Conservation (phyloP, 1,140 invertebrate species). For the Drosophila ercepeae region DNA sequence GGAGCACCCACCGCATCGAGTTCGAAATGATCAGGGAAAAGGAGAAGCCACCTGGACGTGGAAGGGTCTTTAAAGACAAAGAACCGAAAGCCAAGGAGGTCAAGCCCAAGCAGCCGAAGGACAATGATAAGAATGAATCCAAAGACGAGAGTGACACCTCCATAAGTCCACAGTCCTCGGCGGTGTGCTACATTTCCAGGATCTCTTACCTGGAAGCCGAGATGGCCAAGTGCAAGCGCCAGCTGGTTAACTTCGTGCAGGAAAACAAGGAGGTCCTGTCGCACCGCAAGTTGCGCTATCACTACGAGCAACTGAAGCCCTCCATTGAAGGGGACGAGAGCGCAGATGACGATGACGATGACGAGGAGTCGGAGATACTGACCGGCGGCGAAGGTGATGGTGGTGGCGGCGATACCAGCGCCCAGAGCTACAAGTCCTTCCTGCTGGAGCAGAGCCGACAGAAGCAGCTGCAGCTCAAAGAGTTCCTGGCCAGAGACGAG, state of each 20-base stretch:
- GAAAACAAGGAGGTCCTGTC: slow-evolving; percentile 52
- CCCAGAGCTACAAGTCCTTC: slow-evolving; percentile 17
- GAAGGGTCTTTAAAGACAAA: background rate
- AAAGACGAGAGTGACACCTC: background rate
- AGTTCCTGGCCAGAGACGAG: slow-evolving; percentile 61
- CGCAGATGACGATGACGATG: background rate
- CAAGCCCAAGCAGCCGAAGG: background rate
- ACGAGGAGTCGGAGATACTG: background rate
- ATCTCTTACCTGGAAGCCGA: slow-evolving; percentile 47
- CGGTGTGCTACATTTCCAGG: slow-evolving; percentile 42
- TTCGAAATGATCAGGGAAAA: background rate
- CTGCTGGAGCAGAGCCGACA: slow-evolving; percentile 35
- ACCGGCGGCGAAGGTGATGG: background rate
- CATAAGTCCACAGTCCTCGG: background rate
- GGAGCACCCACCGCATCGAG: background rate
- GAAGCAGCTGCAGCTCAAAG: slow-evolving; percentile 44
- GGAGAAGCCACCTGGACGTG: background rate
- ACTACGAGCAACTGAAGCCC: slow-evolving; percentile 35
- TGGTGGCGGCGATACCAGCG: background rate
- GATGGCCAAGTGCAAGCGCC: slow-evolving; percentile 65
- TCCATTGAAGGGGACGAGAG: background rate
- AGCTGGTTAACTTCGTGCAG: slow-evolving; percentile 48
- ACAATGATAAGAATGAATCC: background rate
- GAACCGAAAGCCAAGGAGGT: background rate
- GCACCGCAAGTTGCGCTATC: slow-evolving; percentile 34